Base-by-base conservation (phyloP, 2,113 vertebrate species). In the Motacilla tschutschensis region DNA sequence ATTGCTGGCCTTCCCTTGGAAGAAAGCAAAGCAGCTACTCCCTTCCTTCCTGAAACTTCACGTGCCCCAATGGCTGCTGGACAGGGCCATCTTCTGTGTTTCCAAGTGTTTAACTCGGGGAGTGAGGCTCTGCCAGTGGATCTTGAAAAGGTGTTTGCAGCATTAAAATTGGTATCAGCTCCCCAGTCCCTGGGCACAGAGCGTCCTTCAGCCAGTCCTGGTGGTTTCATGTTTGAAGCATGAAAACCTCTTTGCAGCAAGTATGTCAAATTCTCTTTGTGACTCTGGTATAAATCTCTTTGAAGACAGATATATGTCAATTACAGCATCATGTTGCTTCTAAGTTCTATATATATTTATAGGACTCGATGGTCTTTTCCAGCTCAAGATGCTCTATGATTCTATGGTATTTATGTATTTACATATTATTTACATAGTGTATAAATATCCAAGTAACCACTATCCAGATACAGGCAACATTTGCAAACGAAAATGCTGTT, bases 21-120 rank as follows among this genome's bases (percentile, higher is more conserved):
- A 87, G 54, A 91, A 87, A 94, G 87, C 87, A 87, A 90, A 79
- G 79, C 87, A 60, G 65, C 87, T 94, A 76, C 85, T 95, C 94
- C 93, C 87, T 95, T 95, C 92, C 94, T 93, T 94, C 87, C 87
- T 60, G 64, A 65, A 22, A 28, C 36, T 53, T 47, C 85, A 24
- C 1, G 4, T 54, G 63, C 43, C 35, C 6, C 1, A 28, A 1
- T 18, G 41, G 59, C 69, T 55, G 63, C 87, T 6, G 13, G 25
- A 10, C 1, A 4, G 35, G 64, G 15, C 22, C 58, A 83, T 54
- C 69, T 71, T 59, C 36, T 47, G 6, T 20, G 7, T 20, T 51
- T 16, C 38, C 81, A 62, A 55, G 35, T 8, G 38, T 57, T 64
- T 62, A 12, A 60, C 24, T 4, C 3, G 40, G 54, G 43, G n/a